A percentile compares a stretch with the other conserved stretches of the same genome.
Conservation (phyloP, 92 coral and sea anemone species). For the Heteractis magnifica region DNA sequence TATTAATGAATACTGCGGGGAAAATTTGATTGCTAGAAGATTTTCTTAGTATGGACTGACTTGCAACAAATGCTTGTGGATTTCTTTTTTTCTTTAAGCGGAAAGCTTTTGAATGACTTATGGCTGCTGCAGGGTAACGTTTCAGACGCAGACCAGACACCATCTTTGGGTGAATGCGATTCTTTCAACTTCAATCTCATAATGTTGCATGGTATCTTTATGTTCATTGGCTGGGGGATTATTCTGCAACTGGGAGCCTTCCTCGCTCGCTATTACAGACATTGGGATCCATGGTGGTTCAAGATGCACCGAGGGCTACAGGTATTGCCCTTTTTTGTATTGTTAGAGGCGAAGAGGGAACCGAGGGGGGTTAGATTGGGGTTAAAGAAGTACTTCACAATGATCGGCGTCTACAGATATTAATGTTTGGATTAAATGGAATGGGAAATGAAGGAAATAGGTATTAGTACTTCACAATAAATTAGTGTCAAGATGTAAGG, state of each 20-base stretch:
- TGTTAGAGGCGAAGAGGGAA: no score
- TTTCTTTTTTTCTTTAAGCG: background rate
- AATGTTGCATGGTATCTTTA: conserved; percentile 86
- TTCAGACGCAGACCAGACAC: conserved; percentile 55
- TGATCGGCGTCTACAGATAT: no score
- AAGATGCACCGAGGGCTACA: conserved; percentile 94
- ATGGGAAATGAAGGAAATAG: no score
- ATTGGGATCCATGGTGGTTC: conserved; percentile 95
- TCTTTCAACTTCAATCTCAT: conserved; percentile 68
- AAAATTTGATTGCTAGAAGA: no score
- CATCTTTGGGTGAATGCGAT: conserved; percentile 70
- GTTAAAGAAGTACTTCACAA: no score
- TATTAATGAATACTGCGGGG: no score
- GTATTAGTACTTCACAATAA: no score
- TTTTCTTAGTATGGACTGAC: no score
- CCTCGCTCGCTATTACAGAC: conserved; percentile 88
- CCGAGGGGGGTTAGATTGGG: background rate
- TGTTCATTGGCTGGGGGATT: conserved; percentile 98
- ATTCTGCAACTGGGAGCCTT: conserved; percentile 91
- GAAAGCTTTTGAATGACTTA: conserved; percentile 59
- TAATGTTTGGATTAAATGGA: no score
- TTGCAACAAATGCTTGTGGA: no score
- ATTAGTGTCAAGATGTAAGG: no score
- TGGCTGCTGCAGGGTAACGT: conserved; percentile 84
- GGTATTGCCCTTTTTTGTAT: conserved; percentile 37